Percentiles rank a stretch among this genome's conserved stretches.
phyloP scores from a whole-genome alignment of 1,140 invertebrate genomes.

The Drosophila hydei region DNA sequence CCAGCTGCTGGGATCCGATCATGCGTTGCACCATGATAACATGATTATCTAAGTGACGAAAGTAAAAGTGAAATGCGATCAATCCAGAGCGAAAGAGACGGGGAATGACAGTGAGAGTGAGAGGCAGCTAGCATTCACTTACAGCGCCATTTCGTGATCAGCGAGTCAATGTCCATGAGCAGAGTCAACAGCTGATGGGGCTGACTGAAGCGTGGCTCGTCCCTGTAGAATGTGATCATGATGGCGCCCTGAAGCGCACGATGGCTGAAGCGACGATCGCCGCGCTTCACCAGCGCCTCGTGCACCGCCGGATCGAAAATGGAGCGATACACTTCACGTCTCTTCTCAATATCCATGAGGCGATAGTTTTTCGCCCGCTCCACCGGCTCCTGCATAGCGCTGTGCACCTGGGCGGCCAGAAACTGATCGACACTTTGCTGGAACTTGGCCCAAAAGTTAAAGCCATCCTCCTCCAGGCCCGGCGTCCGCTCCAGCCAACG shows the following conservation, averaged over 20 bases:
- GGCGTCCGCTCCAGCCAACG: constrained; percentile 97
- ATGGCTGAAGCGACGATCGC: constrained; percentile 95
- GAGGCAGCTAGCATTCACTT: constrained; percentile 84
- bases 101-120: background rate
- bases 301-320: constrained; percentile 94
- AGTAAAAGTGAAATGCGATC: constrained; percentile 19
- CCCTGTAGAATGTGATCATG: constrained; percentile 98
- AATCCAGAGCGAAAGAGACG: constrained; percentile 13
- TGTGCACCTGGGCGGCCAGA: constrained; percentile 87
- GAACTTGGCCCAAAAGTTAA: constrained; percentile 98
- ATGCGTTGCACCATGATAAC: constrained; percentile 99
- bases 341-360: constrained; percentile 90
- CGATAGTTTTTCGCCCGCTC: constrained; percentile 86
- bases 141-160: constrained; percentile 99
- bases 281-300: constrained; percentile 90
- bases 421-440: constrained; percentile 90
- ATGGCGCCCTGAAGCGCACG: constrained; percentile 97
- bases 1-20: constrained; percentile 98
- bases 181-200: constrained; percentile 97
- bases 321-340: constrained; percentile 93
- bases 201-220: constrained; percentile 98
- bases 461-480: constrained; percentile 92
- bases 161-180: constrained; percentile 98
- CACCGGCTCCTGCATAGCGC: constrained; percentile 84
- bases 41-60: constrained; percentile 93